Base-by-base conservation (phyloP, 2,797 vertebrate species). In the Pangasius mekongensis region DNA sequence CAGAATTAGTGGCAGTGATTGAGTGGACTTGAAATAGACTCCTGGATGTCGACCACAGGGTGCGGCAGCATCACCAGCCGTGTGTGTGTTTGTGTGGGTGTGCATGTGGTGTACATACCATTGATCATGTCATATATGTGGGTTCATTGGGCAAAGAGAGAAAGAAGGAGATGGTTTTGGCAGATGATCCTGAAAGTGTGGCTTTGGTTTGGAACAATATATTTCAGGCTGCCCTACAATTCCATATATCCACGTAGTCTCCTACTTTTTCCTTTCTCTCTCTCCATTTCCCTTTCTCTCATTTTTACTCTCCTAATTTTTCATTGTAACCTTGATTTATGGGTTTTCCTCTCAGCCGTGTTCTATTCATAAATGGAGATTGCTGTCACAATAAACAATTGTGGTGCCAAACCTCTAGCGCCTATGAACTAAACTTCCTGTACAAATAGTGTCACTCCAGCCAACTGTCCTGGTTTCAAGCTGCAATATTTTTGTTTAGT, bases 311-410 rank as follows among this genome's bases (percentile, higher is more conserved):
- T 52, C 39, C 87, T 90, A 52, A 39, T 81, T 90, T 86, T 52
- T 80, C 84, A 71, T 90, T 89, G 89, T 76, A 77, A 71, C 83
- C 54, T 80, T 93, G 94, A 94, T 93, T 92, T 91, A 94, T 92
- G 91, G 60, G 84, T 84, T 74, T 90, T 87, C 87, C 85, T 83
- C 64, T 86, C 62, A 74, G 67, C 39, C 58, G 27, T 87, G 52
- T 64, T 88, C 85, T 87, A 87, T 85, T 92, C 89, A 88, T 91
- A 90, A 92, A 87, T 87, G 89, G 64, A 66, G 88, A 93, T 94
- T 92, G 93, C 87, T 92, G 92, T 92, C 90, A 89, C 82, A 90
- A 87, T 85, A 89, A 85, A 77, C 92, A 93, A 91, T 94, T 93
- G 93, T 89, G 91, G 89, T 91, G 27, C 82, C 60, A 67, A 83